Base-by-base conservation (phyloP, 2,113 vertebrate genomes). In the Microtus oregoni region DNA sequence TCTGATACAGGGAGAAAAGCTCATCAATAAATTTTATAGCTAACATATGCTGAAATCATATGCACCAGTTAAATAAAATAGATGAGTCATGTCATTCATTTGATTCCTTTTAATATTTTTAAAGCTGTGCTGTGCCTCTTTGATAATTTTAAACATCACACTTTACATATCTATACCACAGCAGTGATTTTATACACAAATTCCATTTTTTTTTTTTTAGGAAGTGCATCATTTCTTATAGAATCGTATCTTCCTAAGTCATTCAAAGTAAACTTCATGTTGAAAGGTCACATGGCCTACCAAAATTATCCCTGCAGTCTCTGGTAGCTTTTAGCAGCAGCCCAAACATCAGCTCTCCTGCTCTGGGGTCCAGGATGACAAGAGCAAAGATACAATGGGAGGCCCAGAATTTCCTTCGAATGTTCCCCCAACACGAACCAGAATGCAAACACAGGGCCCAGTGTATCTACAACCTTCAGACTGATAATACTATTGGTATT, bases 61-160 rank as follows among this genome's bases (percentile, higher is more conserved):
- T 47, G 35, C 78, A 65, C 55, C 76, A n/a, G 15, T 79, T 91
- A 58, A 93, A 67, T 94, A 72, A 95, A 92, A 67, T 38, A 75
- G 5, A 75, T 55, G 55, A 96, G 82, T 77, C 9, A 50, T 38
- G 52, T 47, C 50, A 41, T 41, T 88, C 4, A 78, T 19, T 24
- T 75, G 9, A 50, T 82, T 26, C 22, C 67, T 61, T 63, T 65
- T 35, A 24, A 61, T 68, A 55, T 85, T 50, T 58, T 82, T 63
- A 82, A 58, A 20, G 30, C 22, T 52, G 5, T 38, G 30, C 22
- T 52, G 5, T 38, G 50, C 38, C 12, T 55, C n/a, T 68, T 92
- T 55, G 2, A 89, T 90, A 22, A 75, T 55, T 73, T 73, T 13
- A 44, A 75, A 47, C 9, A 30, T 73, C 47, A 86, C 3, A 50